Evolutionary conservation across 2,113 vertebrate species (phyloP), one percentile per base, ranked within the genome.

Genomic region (Loxodonta africana): DNA sequence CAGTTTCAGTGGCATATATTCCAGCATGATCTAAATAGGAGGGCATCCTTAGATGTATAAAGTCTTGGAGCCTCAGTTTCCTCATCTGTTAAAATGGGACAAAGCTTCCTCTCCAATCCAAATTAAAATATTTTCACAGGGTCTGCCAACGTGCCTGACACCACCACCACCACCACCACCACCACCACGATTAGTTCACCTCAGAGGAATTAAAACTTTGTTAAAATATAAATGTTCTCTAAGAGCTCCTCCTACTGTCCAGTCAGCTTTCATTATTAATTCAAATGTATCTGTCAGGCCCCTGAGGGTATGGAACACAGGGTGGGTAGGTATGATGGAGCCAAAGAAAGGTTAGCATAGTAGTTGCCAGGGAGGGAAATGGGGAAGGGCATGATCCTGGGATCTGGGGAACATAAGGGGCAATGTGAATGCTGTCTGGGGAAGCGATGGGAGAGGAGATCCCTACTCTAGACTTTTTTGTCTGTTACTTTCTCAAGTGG

Each of bases 91-190:
- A 69, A 25, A 87, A n/a, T 73, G 60, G 30, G 37, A 80, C 33
- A 88, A 65, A 67, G 4, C 41, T 20, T 85, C 7, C 73, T 81
- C 23, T 41, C 37, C 46, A 78, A n/a, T 3, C 10, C 82, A 77
- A 73, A n/a, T 80, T 62, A 76, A 81, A 93, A 41, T 41, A 28
- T 5, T 44, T 73, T 76, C 80, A 28, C 73, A 95, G 80, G 60
- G 73, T 62, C 44, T 46, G 26, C 57, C 78, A 60, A 33, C 3
- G 23, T 51, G 11, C n/a, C 63, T 65, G 8, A 37, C 15, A 83
- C 7, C 6, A 53, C 1, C 41, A 2, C 8, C 0, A 5, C 8
- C 41, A 2, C 8, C 0, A 5, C 8, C 15, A 83, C 7, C 6
- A 53, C 1, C 41, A 2, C 8, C 0, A 5, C 8, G 2, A 74